Base-by-base conservation (phyloP, 1,140 invertebrate species). In the Intoshia linei region DNA sequence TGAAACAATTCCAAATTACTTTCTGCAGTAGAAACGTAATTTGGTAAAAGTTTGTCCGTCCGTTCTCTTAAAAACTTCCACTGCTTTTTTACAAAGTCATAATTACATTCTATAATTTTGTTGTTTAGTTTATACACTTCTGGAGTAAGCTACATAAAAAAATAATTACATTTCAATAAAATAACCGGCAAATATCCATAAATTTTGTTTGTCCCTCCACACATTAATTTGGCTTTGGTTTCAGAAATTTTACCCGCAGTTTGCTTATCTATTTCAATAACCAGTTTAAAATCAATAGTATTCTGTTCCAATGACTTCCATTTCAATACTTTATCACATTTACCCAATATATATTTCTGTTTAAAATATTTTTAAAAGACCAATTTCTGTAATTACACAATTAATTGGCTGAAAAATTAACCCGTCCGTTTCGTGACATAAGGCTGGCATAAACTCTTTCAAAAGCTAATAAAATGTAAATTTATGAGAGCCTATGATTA, bases 51-150 rank as follows among this genome's bases (percentile, higher is more conserved):
- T 60, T 98, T 98, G 54, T 98, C 90, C 0, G 73, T 84, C 48
- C 90, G 63, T 54, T 84, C 74, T 34, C 84, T 65, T 74, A 95
- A 79, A 50, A 84, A 90, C 30, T 72, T 65, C 90, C 90, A 98
- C 23, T 71, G 66, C 18, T 50, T 47, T 2, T 43, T 47, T 29
- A 48, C 44, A 45, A 59, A 69, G 39, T 57, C 49, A 40, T 45
- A 63, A 47, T 71, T 74, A 55, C 90, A 98, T 61, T 98, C 90
- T 25, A 98, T 71, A 31, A 98, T 95, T 59, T 87, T 87, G 44
- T 73, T 72, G 55, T 95, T 65, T 25, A 78, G 57, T 32, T 74
- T 63, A 42, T 69, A 70, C 1, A 87, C 47, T 1, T 65, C 62
- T 54, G 74, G 79, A 3, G 51, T 63, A 17, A 57, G 50, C 54